Percentiles rank a stretch among this genome's conserved stretches.
Evolutionary conservation across 2,888 invertebrate species (phyloP).

Genomic region (Adineta ricciae): DNA sequence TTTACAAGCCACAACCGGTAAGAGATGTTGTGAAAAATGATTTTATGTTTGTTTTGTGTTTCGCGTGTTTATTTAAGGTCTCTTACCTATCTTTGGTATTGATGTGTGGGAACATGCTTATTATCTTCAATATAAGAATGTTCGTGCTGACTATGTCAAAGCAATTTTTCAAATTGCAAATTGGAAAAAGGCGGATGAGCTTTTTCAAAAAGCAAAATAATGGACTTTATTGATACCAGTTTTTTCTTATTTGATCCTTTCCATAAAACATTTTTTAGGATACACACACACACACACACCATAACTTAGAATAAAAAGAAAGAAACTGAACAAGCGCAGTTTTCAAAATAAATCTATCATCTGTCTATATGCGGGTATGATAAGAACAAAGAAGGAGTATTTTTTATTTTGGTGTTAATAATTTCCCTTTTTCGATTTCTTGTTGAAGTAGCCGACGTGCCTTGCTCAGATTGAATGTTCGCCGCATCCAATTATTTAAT

Average conservation of each 20-base stretch:
- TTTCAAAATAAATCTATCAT: background rate
- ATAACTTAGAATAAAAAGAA: background rate
- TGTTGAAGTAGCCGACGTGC: background rate
- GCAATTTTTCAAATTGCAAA: constrained; percentile 79
- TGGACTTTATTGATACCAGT: background rate
- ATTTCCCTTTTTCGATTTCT: background rate
- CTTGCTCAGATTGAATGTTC: background rate
- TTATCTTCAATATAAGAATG: constrained; percentile 96
- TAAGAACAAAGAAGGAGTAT: background rate
- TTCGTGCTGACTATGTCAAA: constrained; percentile 90
- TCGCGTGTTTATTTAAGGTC: constrained; percentile 31
- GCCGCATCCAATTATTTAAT: background rate
- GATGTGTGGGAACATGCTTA: constrained; percentile 99
- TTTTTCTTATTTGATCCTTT: background rate
- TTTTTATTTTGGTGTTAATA: background rate
- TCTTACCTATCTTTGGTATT: constrained; percentile 58
- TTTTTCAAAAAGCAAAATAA: constrained; percentile 6
- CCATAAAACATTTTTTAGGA: background rate
- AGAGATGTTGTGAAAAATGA: background rate
- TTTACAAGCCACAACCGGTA: constrained; percentile 73
- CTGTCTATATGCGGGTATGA: no score
- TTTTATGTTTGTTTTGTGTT: background rate
- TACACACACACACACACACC: background rate
- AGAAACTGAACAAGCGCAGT: no score
- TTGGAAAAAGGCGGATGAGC: constrained; percentile 75